phyloP scores from a whole-genome alignment of 2,888 invertebrate species.

The Dolichopus griseipennis region DNA sequence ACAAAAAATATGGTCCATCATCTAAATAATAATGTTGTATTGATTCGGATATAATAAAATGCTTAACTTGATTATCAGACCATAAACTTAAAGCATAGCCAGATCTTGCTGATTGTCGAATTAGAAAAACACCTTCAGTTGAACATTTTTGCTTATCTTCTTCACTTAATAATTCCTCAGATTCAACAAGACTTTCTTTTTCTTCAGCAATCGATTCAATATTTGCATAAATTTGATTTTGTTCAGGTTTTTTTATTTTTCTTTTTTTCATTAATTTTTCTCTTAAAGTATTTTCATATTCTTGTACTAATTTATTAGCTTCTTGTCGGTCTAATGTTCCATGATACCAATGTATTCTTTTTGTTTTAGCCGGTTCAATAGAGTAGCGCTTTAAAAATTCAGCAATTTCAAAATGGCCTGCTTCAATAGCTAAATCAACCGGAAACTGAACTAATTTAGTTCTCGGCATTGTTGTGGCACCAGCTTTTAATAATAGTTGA shows the following conservation, averaged over 20 bases:
- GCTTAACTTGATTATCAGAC: conserved; percentile 61
- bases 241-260: conserved; percentile 1
- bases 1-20: conserved; percentile 80
- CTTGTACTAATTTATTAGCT: conserved; percentile 60
- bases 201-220: conserved; percentile 7
- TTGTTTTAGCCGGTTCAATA: conserved; percentile 55
- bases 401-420: conserved; percentile 34
- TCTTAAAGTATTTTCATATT: conserved; percentile 43
- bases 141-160: neutral
- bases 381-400: conserved; percentile 36
- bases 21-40: conserved; percentile 73
- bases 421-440: conserved; percentile 18
- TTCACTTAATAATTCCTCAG: conserved; percentile 38
- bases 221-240: conserved; percentile 2
- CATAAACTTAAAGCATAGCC: conserved; percentile 74
- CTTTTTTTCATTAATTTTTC: conserved; percentile 11
- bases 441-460: conserved; percentile 15
- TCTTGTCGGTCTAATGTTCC: conserved; percentile 71
- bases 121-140: conserved; percentile 50
- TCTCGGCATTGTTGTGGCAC: conserved; percentile 56
- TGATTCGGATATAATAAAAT: conserved; percentile 75
- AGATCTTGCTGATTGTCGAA: conserved; percentile 66
- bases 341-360: conserved; percentile 74
- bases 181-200: neutral
- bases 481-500: conserved; percentile 46